A percentile compares a stretch with the other conserved stretches of the same genome.
These are phyloP conservation scores for Lycodopsis pacificus DNA, from an alignment of 2,797 vertebrate genomes.

Conservation along the genomic window DNA sequence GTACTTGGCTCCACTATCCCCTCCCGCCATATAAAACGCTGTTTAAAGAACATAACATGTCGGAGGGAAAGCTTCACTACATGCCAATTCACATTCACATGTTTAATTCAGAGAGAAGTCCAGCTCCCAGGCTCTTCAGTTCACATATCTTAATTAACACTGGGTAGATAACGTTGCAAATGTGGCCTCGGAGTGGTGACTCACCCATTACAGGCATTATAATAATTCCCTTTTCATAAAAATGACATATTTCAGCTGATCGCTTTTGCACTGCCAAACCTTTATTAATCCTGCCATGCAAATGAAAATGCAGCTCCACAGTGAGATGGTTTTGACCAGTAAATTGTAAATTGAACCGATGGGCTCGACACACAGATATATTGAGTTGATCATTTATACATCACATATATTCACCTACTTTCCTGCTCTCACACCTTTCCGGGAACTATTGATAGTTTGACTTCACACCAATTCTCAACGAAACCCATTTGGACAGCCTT, in stretches of 20 bases:
- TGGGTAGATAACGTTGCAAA: constrained; percentile 74
- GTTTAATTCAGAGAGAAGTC: constrained; percentile 70
- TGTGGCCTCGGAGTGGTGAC: constrained; percentile 63
- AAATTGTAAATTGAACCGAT: constrained; percentile 6
- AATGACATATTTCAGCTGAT: constrained; percentile 65
- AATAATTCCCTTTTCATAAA: constrained; percentile 73
- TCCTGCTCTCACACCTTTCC: background rate
- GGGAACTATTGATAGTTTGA: background rate
- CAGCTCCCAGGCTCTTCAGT: constrained; percentile 70
- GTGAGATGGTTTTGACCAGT: constrained; percentile 7
- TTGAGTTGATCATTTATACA: background rate
- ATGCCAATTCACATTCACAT: constrained; percentile 32
- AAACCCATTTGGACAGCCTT: background rate
- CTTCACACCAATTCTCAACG: background rate
- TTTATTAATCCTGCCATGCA: constrained; percentile 47
- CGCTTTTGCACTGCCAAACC: constrained; percentile 48
- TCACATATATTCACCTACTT: background rate
- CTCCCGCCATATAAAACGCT: background rate
- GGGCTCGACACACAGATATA: constrained; percentile 10
- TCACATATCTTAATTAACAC: constrained; percentile 76
- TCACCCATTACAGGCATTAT: constrained; percentile 65
- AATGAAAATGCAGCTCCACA: constrained; percentile 35
- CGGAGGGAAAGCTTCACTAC: constrained; percentile 7
- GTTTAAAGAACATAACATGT: constrained; percentile 25
- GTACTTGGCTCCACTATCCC: background rate